Percentiles rank a stretch among this genome's conserved stretches.
Evolutionary conservation across 2,888 invertebrate genomes (phyloP).

Genomic region (Furcula furcula): DNA sequence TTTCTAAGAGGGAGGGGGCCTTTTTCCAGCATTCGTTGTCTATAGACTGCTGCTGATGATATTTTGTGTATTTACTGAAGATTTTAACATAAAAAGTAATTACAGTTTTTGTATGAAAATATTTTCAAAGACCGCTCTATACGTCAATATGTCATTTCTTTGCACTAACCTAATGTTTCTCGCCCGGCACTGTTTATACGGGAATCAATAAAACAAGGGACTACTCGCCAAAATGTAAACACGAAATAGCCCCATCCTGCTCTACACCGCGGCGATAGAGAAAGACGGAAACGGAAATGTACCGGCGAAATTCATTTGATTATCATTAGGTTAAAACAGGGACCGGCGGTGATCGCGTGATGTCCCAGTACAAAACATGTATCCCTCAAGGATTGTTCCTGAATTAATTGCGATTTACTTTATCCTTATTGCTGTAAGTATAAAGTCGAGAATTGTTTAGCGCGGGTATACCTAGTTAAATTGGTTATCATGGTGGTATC

Average conservation of each 20-base stretch:
- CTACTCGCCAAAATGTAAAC: constrained; percentile 32
- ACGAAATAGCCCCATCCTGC: constrained; percentile 25
- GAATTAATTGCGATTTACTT: constrained; percentile 10
- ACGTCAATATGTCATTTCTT: not conserved
- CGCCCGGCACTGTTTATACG: constrained; percentile 36
- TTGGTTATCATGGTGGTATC: constrained; percentile 46
- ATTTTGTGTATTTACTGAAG: too few species aligned
- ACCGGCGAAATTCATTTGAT: constrained; percentile 58
- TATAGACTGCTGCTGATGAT: too few species aligned
- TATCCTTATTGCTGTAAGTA: constrained; percentile 15
- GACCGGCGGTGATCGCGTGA: constrained; percentile 66
- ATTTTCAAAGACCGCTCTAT: not conserved
- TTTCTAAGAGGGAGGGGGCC: too few species aligned
- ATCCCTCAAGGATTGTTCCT: constrained; percentile 38
- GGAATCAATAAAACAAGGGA: constrained; percentile 54
- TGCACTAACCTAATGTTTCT: constrained; percentile 24
- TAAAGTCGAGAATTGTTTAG: constrained; percentile 34
- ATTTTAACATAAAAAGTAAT: too few species aligned
- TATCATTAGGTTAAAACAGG: constrained; percentile 60
- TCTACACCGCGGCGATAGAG: constrained; percentile 27
- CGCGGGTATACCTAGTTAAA: too few species aligned
- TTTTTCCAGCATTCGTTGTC: too few species aligned
- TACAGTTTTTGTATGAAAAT: too few species aligned
- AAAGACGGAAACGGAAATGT: constrained; percentile 39
- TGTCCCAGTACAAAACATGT: constrained; percentile 37